These are phyloP conservation scores for Ylistrum balloti DNA, from an alignment of 1,140 invertebrate species.

Conservation along the genomic window DNA sequence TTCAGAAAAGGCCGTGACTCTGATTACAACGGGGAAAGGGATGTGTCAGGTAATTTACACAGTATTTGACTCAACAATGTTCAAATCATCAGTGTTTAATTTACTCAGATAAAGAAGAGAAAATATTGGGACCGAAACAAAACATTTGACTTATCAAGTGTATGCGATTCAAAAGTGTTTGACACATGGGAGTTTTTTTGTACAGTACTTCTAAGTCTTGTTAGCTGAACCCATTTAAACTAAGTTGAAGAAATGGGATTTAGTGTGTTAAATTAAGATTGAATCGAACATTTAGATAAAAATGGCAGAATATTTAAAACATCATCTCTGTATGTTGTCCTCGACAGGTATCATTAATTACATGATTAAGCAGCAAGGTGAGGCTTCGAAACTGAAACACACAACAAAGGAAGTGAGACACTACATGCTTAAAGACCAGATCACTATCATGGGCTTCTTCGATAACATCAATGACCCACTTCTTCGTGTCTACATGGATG, in stretches of 20 bases:
- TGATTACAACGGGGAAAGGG: slow-evolving; percentile 96
- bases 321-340: neutral
- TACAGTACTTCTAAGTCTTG: too few relatives aligned
- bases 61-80: too few relatives aligned
- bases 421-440: slow-evolving; percentile 82
- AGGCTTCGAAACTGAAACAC: slow-evolving; percentile 82
- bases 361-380: slow-evolving; percentile 84
- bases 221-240: too few relatives aligned
- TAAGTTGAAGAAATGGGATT: too few relatives aligned
- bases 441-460: slow-evolving; percentile 86
- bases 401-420: slow-evolving; percentile 81
- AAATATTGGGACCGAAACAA: too few relatives aligned
- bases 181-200: too few relatives aligned
- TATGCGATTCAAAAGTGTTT: too few relatives aligned
- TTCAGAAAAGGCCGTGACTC: slow-evolving; percentile 93
- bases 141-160: too few relatives aligned
- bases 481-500: slow-evolving; percentile 84
- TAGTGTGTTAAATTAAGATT: too few relatives aligned
- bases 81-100: too few relatives aligned
- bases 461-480: slow-evolving; percentile 80
- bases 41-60: slow-evolving; percentile 68
- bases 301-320: too few relatives aligned
- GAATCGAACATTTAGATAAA: neutral
- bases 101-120: too few relatives aligned
- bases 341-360: slow-evolving; percentile 83